Evolutionary conservation across 2,797 vertebrate genomes (phyloP).

Genomic region (Pantherophis alleghaniensis): DNA sequence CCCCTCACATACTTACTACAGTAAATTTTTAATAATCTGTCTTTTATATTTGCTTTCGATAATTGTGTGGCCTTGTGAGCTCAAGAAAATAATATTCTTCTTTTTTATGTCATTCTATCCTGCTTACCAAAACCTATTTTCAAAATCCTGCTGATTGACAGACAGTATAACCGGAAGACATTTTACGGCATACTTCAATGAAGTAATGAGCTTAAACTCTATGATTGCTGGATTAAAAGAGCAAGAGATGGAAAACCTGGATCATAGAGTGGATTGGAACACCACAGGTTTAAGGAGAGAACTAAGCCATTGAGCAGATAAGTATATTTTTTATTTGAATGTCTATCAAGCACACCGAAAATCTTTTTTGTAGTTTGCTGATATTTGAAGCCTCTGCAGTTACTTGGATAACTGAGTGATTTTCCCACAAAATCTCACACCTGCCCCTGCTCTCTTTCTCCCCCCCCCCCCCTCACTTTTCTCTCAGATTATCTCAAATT

Average conservation of each 20-base stretch:
- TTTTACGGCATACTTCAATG: not conserved
- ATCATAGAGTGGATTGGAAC: not conserved
- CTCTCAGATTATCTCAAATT: not conserved
- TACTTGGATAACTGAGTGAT: not conserved
- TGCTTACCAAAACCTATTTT: constrained; percentile 1
- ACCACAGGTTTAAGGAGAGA: not conserved
- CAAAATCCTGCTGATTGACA: not conserved
- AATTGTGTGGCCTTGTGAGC: not conserved
- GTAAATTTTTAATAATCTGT: not conserved
- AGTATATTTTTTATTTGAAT: not conserved
- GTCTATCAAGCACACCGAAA: not conserved
- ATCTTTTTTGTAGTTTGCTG: not conserved
- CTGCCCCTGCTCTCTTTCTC: not conserved
- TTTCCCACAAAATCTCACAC: not conserved
- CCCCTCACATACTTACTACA: not conserved
- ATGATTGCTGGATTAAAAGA: constrained; percentile 17
- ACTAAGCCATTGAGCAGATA: not conserved
- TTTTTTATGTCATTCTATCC: not conserved
- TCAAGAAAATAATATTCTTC: not conserved
- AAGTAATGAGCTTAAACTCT: not conserved
- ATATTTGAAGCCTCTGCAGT: not conserved
- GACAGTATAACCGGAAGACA: not conserved
- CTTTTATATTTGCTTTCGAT: not conserved
- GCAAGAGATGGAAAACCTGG: not conserved
- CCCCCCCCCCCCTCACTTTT: not conserved